Base-by-base conservation (phyloP, 2,888 invertebrate genomes). In the Drosophila mayaguana region DNA sequence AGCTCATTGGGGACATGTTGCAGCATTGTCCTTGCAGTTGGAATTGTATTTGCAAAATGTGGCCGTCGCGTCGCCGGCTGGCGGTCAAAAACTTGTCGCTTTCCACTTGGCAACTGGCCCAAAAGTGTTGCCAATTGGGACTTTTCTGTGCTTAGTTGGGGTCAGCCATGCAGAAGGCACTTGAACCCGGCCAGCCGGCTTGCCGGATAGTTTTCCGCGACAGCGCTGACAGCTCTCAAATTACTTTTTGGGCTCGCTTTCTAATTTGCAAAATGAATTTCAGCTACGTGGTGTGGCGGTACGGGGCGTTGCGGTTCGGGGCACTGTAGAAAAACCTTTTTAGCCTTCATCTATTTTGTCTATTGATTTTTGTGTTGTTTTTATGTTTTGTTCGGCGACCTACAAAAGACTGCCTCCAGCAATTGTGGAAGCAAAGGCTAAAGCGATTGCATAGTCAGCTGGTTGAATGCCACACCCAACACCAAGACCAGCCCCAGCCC, bases 251-350 rank as follows among this genome's bases (percentile, higher is more conserved):
- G 74, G 64, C 64, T 70, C 75, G 66, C 83, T 78, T 84, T 89
- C 86, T 88, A 88, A 89, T 83, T 89, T 85, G 76, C 90, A 88
- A 89, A 89, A 82, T 81, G 64, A 69, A 73, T 77, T 72, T 68
- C 65, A 72, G 57, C 11, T 16, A 20, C 16, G 20, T 5, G 22
- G 9, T 7, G 4, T n/a, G n/a, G 1, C 1, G 12, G 9, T 12
- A 2, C 32, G 20, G 14, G 12, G 14, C 18, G 20, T 1, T 9
- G 32, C 34, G 7, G 14, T 38, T n/a, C 4, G 20, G 7, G n/a
- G 32, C 34, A 3, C 8, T n/a, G 54, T n/a, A 50, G 57, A 43
- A 81, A 72, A 62, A 57, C 71, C 66, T 74, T 86, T 88, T 72
- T 63, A 36, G 8, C 71, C 72, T 70, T 68, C 72, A 70, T 67